Conservation (phyloP, 2,888 invertebrate species). For the Orgyia antiqua region DNA sequence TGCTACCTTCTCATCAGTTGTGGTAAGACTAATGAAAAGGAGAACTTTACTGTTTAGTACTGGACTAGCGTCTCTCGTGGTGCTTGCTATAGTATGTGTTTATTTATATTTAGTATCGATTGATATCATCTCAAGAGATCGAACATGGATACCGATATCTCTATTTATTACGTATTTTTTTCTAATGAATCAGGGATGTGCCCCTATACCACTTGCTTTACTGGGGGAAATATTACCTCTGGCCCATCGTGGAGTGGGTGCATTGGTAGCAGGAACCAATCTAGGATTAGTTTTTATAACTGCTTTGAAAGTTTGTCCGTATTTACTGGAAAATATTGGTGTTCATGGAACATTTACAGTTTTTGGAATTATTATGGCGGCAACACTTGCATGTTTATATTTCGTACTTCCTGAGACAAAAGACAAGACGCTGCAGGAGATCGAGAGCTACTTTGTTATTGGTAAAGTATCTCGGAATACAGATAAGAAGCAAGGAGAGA, state of each 20-base stretch:
- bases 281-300: constrained; percentile 34
- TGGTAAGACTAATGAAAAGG: constrained; percentile 44
- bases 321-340: constrained; percentile 21
- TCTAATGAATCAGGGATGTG: constrained; percentile 50
- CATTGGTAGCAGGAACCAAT: constrained; percentile 32
- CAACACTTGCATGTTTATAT: constrained; percentile 1
- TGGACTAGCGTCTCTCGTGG: constrained; percentile 35
- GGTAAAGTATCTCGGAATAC: no score
- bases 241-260: constrained; percentile 43
- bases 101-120: constrained; percentile 36
- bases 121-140: constrained; percentile 29
- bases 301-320: constrained; percentile 38
- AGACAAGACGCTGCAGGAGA: constrained; percentile 7
- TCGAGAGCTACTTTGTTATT: constrained; percentile 4
- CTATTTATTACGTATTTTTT: constrained; percentile 45
- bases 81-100: constrained; percentile 32
- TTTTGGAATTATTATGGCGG: background rate
- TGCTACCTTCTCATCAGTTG: constrained; percentile 37
- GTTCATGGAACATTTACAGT: constrained; percentile 4
- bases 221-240: constrained; percentile 54
- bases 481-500: background rate
- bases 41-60: constrained; percentile 42
- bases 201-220: constrained; percentile 48
- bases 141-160: constrained; percentile 33
- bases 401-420: constrained; percentile 10